Conservation (phyloP, 1,140 invertebrate genomes). For the Drosophila kurseongensis region DNA sequence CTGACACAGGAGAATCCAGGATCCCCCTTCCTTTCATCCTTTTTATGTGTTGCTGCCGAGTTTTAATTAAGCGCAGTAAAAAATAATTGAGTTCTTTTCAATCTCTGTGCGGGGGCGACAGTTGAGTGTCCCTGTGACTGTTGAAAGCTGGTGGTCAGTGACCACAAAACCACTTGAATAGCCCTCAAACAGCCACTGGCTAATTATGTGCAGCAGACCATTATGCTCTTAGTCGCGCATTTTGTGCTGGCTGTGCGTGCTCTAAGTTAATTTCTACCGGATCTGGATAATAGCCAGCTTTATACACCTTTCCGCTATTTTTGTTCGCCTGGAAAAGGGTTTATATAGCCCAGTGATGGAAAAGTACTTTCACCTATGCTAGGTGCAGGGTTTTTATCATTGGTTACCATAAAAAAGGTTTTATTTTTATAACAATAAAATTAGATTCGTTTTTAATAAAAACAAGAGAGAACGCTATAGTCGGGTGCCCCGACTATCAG, state of each 20-base stretch:
- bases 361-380: background rate
- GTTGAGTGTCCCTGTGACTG: conserved; percentile 21
- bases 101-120: conserved; percentile 57
- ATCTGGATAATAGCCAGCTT: conserved; percentile 57
- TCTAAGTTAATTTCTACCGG: conserved; percentile 72
- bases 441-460: too few species aligned
- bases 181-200: conserved; percentile 32
- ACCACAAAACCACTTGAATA: conserved; percentile 60
- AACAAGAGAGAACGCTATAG: too few species aligned
- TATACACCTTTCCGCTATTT: conserved; percentile 31
- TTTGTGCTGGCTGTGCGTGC: conserved; percentile 58
- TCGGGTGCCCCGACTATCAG: too few species aligned
- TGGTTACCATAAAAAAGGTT: too few species aligned
- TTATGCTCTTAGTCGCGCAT: conserved; percentile 48
- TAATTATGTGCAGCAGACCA: conserved; percentile 81
- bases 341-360: background rate
- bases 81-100: conserved; percentile 80
- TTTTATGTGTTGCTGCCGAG: conserved; percentile 21
- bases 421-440: too few species aligned
- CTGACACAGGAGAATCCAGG: conserved; percentile 52
- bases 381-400: too few species aligned
- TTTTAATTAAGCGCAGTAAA: conserved; percentile 75
- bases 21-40: background rate
- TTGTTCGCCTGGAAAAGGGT: conserved; percentile 39
- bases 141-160: conserved; percentile 47